Evolutionary conservation across 2,113 vertebrate genomes (phyloP).

Genomic region (Corythornis vintsioides): DNA sequence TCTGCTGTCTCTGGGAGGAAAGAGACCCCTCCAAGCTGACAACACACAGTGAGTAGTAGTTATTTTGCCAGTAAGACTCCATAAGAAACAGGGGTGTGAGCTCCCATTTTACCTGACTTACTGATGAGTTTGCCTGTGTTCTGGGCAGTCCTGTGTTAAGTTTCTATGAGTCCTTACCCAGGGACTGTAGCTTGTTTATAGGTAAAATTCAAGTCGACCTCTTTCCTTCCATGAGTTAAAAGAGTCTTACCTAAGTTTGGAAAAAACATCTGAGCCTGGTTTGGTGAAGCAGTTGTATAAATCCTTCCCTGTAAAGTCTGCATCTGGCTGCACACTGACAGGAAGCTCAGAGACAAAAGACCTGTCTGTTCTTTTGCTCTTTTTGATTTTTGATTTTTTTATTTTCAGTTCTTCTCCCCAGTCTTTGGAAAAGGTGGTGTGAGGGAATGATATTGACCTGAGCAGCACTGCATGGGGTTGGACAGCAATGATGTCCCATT

Average conservation of each 20-base stretch:
- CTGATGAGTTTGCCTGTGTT: neutral
- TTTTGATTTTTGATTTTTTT: neutral
- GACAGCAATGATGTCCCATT: neutral
- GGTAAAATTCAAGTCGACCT: neutral
- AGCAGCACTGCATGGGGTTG: neutral
- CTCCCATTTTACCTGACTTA: neutral
- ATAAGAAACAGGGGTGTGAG: neutral
- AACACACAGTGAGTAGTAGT: neutral
- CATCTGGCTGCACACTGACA: neutral
- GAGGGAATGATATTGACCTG: neutral
- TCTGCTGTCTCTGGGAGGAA: neutral
- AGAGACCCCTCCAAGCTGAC: neutral
- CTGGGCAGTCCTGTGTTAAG: neutral
- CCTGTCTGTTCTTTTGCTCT: neutral
- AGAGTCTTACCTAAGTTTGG: neutral
- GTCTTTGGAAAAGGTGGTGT: neutral
- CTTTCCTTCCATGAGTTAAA: neutral
- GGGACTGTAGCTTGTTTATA: neutral
- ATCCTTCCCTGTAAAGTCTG: neutral
- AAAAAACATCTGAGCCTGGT: neutral
- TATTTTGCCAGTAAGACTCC: neutral
- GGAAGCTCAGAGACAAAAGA: constrained; percentile 2
- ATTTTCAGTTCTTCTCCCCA: neutral
- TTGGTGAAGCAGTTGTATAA: neutral
- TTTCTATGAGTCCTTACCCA: neutral